phyloP scores from a whole-genome alignment of 2,888 invertebrate species.

The Diarsia brunnea region DNA sequence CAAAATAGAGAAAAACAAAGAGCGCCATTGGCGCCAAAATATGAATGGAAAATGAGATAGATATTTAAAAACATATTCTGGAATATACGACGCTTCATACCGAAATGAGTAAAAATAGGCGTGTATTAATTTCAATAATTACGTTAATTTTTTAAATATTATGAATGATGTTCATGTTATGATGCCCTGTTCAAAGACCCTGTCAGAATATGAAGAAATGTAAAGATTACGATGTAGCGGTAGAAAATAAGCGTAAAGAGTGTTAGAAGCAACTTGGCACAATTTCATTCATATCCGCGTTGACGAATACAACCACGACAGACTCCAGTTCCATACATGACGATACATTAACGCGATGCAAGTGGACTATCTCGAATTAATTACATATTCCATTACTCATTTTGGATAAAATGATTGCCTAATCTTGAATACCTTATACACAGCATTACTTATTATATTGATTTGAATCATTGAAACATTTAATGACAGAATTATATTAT shows the following conservation, averaged over 20 bases:
- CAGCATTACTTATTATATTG: slow-evolving; percentile 71
- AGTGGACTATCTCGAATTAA: slow-evolving; percentile 68
- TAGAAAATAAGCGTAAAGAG: slow-evolving; percentile 12
- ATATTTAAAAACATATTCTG: slow-evolving; percentile 48
- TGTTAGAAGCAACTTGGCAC: slow-evolving; percentile 34
- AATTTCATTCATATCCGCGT: slow-evolving; percentile 1
- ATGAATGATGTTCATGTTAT: slow-evolving; percentile 13
- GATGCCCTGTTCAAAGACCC: slow-evolving; percentile 59
- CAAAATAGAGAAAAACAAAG: slow-evolving; percentile 62
- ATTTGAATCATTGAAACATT: slow-evolving; percentile 66
- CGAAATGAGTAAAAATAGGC: slow-evolving; percentile 38
- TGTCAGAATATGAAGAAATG: slow-evolving; percentile 48
- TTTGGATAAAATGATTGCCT: slow-evolving; percentile 73
- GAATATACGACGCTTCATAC: slow-evolving; percentile 57
- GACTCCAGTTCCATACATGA: slow-evolving; percentile 66
- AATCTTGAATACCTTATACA: slow-evolving; percentile 78
- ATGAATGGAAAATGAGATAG: slow-evolving; percentile 45
- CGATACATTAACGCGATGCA: slow-evolving; percentile 60
- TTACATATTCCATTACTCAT: slow-evolving; percentile 71
- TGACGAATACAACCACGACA: slow-evolving; percentile 36
- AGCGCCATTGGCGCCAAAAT: slow-evolving; percentile 47
- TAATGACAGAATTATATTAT: slow-evolving; percentile 61
- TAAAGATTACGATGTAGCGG: slow-evolving; percentile 14
- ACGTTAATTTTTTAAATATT: slow-evolving; percentile 38
- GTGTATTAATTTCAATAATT: slow-evolving; percentile 35